Base-by-base conservation (phyloP, 2,797 vertebrate species). In the Hippopotamyrus pictus region DNA sequence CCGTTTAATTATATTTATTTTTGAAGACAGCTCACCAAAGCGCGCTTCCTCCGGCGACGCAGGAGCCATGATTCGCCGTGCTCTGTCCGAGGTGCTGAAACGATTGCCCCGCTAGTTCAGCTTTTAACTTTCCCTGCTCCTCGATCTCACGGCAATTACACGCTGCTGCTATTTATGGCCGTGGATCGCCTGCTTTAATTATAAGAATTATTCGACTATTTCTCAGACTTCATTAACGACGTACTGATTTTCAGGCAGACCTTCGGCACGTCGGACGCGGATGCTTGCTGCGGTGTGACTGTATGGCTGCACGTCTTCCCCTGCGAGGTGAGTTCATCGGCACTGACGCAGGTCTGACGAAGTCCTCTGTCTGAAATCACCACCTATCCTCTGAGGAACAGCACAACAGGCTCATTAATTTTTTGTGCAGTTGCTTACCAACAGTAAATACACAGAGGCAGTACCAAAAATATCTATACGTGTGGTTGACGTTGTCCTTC, bases 281-380 rank as follows among this genome's bases (percentile, higher is more conserved):
- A 89, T 87, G 89, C 86, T 91, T 90, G 91, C 93, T 90, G 94
- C 89, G 92, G 92, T 95, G 91, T 92, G 91, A 93, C 90, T 88
- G 92, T 89, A 92, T 92, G 91, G 92, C 88, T 92, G 92, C 94
- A 93, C 94, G 88, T 92, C 92, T 90, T 93, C 94, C 93, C 92
- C 94, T 92, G 94, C 93, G 92, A 92, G 94, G 94, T 95, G 96
- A 95, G 92, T 92, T 97, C 96, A 96, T 94, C 96, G 92, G 94
- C 94, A 95, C 96, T 98, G 98, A 98, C 97, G 98, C 97, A 98
- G 96, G 96, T 93, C 95, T 98, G 98, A 99, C 97, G 98, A 94
- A 97, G 95, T 94, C 95, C 94, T 93, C 93, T 33, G 94, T 79
- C 94, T 97, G 96, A 96, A 96, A 97, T 95, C 95, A 96, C 96